Evolutionary conservation across 2,888 invertebrate genomes (phyloP), one percentile per base, ranked within the genome.

Genomic region (Eupithecia subfuscata): DNA sequence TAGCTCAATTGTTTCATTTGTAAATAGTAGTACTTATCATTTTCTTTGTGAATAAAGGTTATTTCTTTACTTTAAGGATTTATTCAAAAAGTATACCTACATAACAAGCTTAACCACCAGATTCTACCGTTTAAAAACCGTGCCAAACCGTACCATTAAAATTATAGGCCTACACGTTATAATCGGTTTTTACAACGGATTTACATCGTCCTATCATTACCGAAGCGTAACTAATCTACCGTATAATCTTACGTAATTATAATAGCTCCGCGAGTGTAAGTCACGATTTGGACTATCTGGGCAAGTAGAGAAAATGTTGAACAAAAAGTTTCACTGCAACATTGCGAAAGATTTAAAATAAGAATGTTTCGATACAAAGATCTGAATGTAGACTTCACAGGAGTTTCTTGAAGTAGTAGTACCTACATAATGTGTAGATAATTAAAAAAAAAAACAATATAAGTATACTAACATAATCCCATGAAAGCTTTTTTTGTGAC

Each of bases 161-260:
- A 79, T 74, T 70, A 75, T 48, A 72, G 71, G 77, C 80, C 80
- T 81, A 82, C 81, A 75, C 80, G 81, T 77, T 79, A 76, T 78
- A 82, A 80, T 81, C 77, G 81, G 25, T 86, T 87, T 86, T 84
- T 85, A 82, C 82, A 79, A 84, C 83, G 82, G 84, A 83, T 84
- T 83, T 82, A 84, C 84, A 85, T 81, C 81, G 83, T 85, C 84
- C 85, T 89, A 90, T 89, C 87, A 91, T 92, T 92, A 92, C 88
- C 84, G 86, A 84, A 84, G 88, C 86, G 85, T 84, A 86, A 84
- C 87, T 87, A 89, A 91, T 91, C 90, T 83, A 80, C 80, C 83
- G 82, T 89, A 88, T 92, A 90, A 93, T 93, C 93, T 91, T 82
- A 86, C 88, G 92, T 93, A 94, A 94, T 94, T 94, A 94, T 93